phyloP scores from a whole-genome alignment of 1,140 invertebrate species.

The Geopemphigus sp. region DNA sequence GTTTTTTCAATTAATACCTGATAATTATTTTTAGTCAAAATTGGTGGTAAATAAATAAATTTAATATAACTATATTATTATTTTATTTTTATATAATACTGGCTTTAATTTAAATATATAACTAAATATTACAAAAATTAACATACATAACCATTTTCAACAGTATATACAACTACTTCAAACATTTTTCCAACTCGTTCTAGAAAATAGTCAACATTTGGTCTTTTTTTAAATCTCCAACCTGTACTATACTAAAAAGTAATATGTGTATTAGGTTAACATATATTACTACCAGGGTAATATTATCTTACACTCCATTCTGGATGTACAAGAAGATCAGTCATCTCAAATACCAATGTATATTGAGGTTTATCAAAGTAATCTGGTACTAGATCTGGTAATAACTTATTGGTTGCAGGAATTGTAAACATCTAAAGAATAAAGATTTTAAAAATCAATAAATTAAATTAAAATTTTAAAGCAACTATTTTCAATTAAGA shows the following conservation, averaged over 20 bases:
- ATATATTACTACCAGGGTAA: not conserved
- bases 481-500: too few species aligned
- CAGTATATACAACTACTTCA: constrained; percentile 96
- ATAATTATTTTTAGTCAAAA: too few species aligned
- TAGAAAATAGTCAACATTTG: constrained; percentile 92
- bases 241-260: constrained; percentile 67
- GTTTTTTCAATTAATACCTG: too few species aligned
- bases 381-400: constrained; percentile 88
- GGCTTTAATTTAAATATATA: too few species aligned
- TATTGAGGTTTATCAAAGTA: constrained; percentile 96
- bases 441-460: not conserved
- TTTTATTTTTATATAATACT: too few species aligned
- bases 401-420: constrained; percentile 89
- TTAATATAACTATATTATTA: too few species aligned
- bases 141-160: constrained; percentile 73
- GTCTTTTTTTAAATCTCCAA: constrained; percentile 95
- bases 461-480: too few species aligned
- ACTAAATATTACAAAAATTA: not conserved
- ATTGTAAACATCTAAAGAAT: constrained; percentile 79
- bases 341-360: constrained; percentile 93
- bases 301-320: constrained; percentile 78
- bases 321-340: constrained; percentile 92
- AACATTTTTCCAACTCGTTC: constrained; percentile 87
- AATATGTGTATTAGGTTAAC: not conserved
- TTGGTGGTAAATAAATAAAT: too few species aligned